These are phyloP conservation scores for Leptogaster cylindrica DNA, from an alignment of 2,888 invertebrate species.

Conservation along the genomic window DNA sequence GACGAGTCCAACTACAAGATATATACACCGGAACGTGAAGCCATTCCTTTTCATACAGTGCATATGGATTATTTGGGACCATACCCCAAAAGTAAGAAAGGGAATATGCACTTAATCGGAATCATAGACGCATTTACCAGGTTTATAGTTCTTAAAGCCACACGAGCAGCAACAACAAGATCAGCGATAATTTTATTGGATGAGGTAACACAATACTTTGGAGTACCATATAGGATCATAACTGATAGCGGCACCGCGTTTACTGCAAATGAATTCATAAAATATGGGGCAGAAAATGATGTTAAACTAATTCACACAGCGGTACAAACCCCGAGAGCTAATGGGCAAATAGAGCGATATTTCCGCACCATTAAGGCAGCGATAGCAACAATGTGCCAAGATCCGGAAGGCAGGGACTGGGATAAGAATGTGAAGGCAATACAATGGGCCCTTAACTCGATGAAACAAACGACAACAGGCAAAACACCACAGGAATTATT, in stretches of 20 bases:
- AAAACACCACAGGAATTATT: constrained; percentile 5
- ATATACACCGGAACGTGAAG: constrained; percentile 6
- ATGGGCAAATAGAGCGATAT: constrained; percentile 44
- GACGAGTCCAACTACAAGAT: constrained; percentile 19
- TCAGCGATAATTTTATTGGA: constrained; percentile 33
- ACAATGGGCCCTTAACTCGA: constrained; percentile 8
- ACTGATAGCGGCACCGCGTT: constrained; percentile 51
- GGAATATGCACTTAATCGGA: background rate
- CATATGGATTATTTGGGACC: constrained; percentile 4
- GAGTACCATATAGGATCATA: constrained; percentile 50
- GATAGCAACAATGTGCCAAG: constrained; percentile 10
- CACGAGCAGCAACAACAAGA: constrained; percentile 40
- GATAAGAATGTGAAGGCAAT: constrained; percentile 4
- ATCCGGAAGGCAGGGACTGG: background rate
- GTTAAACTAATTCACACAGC: constrained; percentile 50
- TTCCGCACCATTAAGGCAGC: background rate
- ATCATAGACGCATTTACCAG: constrained; percentile 43
- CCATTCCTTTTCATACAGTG: background rate
- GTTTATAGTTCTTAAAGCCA: constrained; percentile 35
- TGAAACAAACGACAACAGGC: background rate
- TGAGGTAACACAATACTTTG: constrained; percentile 47
- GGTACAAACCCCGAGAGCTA: constrained; percentile 49
- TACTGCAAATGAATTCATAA: constrained; percentile 48
- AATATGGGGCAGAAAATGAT: constrained; percentile 45
- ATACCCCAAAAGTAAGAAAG: background rate